Conservation (phyloP, 2,888 invertebrate genomes). For the Caprella mutica region DNA sequence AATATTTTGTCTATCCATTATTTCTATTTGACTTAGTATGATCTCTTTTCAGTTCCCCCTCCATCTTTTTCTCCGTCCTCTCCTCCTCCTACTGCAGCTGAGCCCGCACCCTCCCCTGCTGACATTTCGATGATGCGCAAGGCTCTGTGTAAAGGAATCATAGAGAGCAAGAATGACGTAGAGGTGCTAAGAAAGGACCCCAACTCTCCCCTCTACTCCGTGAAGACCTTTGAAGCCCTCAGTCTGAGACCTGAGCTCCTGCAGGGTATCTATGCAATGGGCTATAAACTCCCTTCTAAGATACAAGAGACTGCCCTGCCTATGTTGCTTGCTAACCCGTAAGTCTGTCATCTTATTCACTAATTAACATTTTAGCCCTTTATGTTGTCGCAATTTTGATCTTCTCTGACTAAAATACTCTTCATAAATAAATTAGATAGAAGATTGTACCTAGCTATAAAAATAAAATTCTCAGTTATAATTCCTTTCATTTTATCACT, state of each 20-base stretch:
- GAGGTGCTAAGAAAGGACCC: conserved; percentile 87
- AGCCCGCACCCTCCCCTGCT: conserved; percentile 39
- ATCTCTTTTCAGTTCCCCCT: not conserved
- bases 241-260: conserved; percentile 80
- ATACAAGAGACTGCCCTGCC: conserved; percentile 93
- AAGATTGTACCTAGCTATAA: too few species aligned
- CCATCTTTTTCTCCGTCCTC: not conserved
- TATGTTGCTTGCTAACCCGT: conserved; percentile 80
- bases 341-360: conserved; percentile 42
- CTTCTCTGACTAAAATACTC: too few species aligned
- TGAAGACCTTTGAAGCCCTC: conserved; percentile 75
- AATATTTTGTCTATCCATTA: too few species aligned
- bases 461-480: not conserved
- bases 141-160: conserved; percentile 75
- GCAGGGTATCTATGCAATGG: conserved; percentile 89
- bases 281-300: conserved; percentile 96
- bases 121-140: conserved; percentile 80
- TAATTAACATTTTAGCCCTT: too few species aligned
- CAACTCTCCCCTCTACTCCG: conserved; percentile 83
- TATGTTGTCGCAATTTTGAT: too few species aligned
- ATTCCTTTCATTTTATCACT: not conserved
- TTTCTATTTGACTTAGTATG: too few species aligned
- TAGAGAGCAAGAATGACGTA: conserved; percentile 72
- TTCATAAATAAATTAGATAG: too few species aligned
- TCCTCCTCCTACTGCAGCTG: not conserved